Evolutionary conservation across 2,113 vertebrate genomes (phyloP).

Genomic region (Pseudorectes ferrugineus): DNA sequence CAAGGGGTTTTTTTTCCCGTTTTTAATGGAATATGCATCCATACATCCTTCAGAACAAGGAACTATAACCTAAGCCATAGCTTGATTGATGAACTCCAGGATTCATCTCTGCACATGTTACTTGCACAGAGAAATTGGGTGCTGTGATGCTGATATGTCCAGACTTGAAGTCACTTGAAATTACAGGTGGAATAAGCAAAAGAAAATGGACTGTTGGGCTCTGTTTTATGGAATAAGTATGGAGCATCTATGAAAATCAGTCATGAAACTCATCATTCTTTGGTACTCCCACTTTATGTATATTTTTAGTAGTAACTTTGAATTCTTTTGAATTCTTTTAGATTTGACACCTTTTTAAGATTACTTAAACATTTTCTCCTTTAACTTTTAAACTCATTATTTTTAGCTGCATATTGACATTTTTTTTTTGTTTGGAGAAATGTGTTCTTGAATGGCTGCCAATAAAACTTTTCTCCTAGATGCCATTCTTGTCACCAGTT

Average conservation of each 20-base stretch:
- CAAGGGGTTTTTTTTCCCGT: not conserved
- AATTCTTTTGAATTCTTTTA: not conserved
- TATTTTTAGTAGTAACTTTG: not conserved
- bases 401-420: not conserved
- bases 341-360: not conserved
- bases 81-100: not conserved
- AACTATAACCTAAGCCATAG: not conserved
- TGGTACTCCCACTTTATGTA: not conserved
- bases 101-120: not conserved
- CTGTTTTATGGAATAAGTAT: not conserved
- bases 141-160: not conserved
- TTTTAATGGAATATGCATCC: not conserved
- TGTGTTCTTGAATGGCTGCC: conserved; percentile 20
- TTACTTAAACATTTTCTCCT: not conserved
- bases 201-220: not conserved
- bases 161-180: not conserved
- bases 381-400: not conserved
- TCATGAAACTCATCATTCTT: not conserved
- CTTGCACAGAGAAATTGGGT: not conserved
- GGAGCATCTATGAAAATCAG: not conserved
- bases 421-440: not conserved
- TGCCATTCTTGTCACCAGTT: not conserved
- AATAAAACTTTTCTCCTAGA: not conserved
- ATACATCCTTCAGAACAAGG: not conserved
- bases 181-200: not conserved